Evolutionary conservation across 2,797 vertebrate genomes (phyloP), one percentile per base, ranked within the genome.

Genomic region (Decapterus maruadsi): DNA sequence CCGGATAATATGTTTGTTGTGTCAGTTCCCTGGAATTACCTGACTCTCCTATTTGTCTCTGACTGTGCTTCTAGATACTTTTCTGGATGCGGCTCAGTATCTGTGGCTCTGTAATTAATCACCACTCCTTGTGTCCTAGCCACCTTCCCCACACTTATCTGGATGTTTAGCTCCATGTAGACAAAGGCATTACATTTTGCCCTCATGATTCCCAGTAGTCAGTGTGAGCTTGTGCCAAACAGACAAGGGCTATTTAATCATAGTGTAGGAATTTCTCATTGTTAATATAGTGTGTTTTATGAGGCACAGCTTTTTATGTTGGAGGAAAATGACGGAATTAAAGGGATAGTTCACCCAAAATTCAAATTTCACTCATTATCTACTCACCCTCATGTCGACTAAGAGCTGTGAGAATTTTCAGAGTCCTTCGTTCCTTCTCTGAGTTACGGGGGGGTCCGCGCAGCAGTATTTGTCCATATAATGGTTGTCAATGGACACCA

Each of bases 21-120:
- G 88, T 92, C 90, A 89, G 75, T 83, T 85, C 71, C 71, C 78
- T 82, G 83, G 74, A 92, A 92, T 92, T 89, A 86, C 84, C 56
- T 19, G 45, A 62, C 76, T 81, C 26, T 66, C 62, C 78, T 43
- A 50, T 87, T 89, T 62, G 72, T 91, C 86, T 89, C 80, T 42
- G 60, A 73, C 84, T 72, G 42, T 60, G 64, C 36, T 54, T 80
- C 58, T 50, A 54, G 78, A 82, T 85, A 48, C 58, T 83, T 86
- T 78, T 81, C 65, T 65, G 74, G 69, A 87, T 34, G 57, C 14
- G 14, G 75, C 58, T 75, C 72, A 16, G 50, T 76, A 77, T 90
- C 77, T 79, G 46, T 67, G 8, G 2, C 67, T 38, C 3, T 81
- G 76, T 83, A 85, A 93, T 89, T 88, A 93, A 92, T 90, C 75